Base-by-base conservation (phyloP, 2,113 vertebrate species). In the Jaculus jaculus region DNA sequence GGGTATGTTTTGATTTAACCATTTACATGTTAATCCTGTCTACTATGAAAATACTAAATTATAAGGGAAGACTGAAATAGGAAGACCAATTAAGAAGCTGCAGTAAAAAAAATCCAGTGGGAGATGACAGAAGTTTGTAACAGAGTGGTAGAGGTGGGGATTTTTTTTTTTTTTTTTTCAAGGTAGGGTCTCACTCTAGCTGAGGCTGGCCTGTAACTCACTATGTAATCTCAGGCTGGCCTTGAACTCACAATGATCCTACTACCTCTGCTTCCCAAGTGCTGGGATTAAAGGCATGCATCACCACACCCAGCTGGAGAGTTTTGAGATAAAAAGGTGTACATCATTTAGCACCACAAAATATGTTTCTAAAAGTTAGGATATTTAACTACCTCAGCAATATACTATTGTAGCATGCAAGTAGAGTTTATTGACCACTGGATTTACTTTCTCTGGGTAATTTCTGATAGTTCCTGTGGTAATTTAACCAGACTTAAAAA, bases 321-420 rank as follows among this genome's bases (percentile, higher is more conserved):
- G n/a, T 21, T 72, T 87, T 66, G 66, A 83, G 51, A 83, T 93
- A n/a, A 68, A 86, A 80, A 3, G 28, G 54, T 54, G 13, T 54
- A 54, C 54, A 12, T 47, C 23, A 72, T 82, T 89, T 87, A 7
- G 77, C 61, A 81, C 13, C 68, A 7, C 21, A 32, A 66, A 80
- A 42, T 84, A 34, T 71, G 37, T 82, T 95, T 82, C 60, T 89
- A 89, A 60, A 96, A 93, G 90, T 89, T 93, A 66, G 32, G 77
- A 16, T 83, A 47, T 65, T 89, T 95, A 96, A 69, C 24, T 81
- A 24, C 34, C 63, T 87, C 20, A 94, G 39, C 26, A 91, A 42
- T 78, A 54, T 87, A 60, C 84, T 51, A 84, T 84, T 12, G 74
- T 26, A 89, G 61, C 13, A 84, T 34, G 79, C 11, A 84, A 72